Base-by-base conservation (phyloP, 2,888 invertebrate genomes). In the Lissonota sp. region DNA sequence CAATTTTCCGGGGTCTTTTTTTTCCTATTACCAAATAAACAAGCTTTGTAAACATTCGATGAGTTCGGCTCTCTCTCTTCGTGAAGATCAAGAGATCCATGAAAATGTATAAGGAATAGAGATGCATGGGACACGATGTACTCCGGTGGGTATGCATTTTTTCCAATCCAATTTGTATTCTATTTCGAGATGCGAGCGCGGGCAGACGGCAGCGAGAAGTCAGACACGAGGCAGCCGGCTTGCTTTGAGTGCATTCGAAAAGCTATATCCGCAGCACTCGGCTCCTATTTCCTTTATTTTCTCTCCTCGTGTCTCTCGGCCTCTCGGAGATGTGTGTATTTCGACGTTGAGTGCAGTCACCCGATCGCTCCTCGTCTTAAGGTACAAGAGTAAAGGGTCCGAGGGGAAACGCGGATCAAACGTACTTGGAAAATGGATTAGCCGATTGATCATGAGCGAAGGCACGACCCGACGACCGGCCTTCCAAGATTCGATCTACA, bases 81-180 rank as follows among this genome's bases (percentile, higher is more conserved):
- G 37, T 6, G 67, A 60, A 66, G 53, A 66, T 57, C 69, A 69
- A 60, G 26, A 72, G 40, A 62, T 71, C 40, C 63, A 44, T 40
- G 46, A 51, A 16, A 16, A 44, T 37, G 46, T 26, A 58, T 12
- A 42, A 39, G 39, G 42, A 37, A 55, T 2, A 44, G 51, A 69
- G 51, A 39, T 58, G 72, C 46, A 10, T 46, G 46, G 40, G 64
- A 58, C 64, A 72, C 51, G 74, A 83, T 71, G 69, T 66, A 80
- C 79, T 64, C 42, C 63, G 42, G 26, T 26, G 63, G 46, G 57
- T 77, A 73, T 58, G 72, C 78, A 76, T 76, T 80, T 76, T 26
- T 81, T 83, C 73, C 79, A 83, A 83, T 83, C 60, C 80, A 81
- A 75, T 83, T 66, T 77, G 76, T 79, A 76, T 79, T 83, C 83